Conservation (phyloP, 2,888 invertebrate species). For the Tiliacea aurago region DNA sequence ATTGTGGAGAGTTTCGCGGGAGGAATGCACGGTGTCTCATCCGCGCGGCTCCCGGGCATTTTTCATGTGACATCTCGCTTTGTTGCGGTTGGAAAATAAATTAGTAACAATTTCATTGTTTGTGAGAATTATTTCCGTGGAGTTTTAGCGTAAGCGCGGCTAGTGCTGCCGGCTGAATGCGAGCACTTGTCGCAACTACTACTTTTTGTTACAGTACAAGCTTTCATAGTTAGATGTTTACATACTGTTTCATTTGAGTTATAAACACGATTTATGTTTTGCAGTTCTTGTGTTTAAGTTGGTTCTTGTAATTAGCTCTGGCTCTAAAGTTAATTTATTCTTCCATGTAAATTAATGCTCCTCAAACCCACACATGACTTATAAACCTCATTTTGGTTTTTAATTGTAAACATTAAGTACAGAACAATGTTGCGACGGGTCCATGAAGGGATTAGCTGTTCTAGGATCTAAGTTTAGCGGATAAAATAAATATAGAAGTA, state of each 20-base stretch:
- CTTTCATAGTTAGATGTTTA: conserved; percentile 60
- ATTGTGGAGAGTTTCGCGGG: conserved; percentile 78
- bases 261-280: conserved; percentile 41
- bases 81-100: conserved; percentile 90
- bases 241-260: conserved; percentile 50
- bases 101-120: conserved; percentile 90
- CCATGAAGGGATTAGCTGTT: not conserved
- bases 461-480: not conserved
- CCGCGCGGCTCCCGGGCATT: conserved; percentile 82
- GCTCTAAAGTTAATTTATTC: conserved; percentile 17
- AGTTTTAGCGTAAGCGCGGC: conserved; percentile 66
- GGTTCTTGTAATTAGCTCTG: conserved; percentile 32
- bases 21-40: conserved; percentile 86
- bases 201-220: conserved; percentile 60
- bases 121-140: conserved; percentile 84
- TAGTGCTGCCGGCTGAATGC: conserved; percentile 62
- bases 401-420: too few relatives aligned
- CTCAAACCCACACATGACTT: not conserved
- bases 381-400: not conserved
- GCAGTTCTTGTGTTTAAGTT: conserved; percentile 31
- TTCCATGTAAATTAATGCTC: conserved; percentile 4
- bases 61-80: conserved; percentile 90
- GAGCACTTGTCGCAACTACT: conserved; percentile 63
- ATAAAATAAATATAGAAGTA: not conserved
- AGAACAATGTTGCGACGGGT: not conserved